phyloP scores from a whole-genome alignment of 2,113 vertebrate genomes.

The Tetrax tetrax region DNA sequence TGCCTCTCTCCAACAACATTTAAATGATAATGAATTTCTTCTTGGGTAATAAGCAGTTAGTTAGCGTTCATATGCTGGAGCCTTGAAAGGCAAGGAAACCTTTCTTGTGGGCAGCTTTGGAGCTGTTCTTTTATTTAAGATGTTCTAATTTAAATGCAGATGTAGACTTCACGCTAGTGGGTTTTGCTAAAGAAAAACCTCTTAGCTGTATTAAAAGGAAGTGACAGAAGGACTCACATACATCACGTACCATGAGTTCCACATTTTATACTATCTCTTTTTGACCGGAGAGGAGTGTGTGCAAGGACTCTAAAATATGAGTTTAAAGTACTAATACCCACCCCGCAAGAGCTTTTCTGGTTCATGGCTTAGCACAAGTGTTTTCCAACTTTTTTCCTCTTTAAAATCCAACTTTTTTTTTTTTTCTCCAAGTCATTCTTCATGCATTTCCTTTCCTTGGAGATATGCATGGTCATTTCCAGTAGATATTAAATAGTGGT shows the following conservation, averaged over 20 bases:
- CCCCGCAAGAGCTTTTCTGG: background rate
- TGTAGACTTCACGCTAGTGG: conserved; percentile 64
- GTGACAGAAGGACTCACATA: conserved; percentile 10
- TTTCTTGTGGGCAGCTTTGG: conserved; percentile 60
- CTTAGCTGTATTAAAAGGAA: conserved; percentile 38
- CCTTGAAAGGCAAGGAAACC: conserved; percentile 61
- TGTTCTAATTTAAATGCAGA: conserved; percentile 78
- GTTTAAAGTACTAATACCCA: background rate
- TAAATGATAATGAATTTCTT: conserved; percentile 38
- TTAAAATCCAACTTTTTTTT: background rate
- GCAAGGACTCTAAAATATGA: background rate
- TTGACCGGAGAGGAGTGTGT: background rate
- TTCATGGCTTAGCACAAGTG: background rate
- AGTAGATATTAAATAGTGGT: background rate
- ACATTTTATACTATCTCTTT: background rate
- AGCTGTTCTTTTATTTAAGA: conserved; percentile 71
- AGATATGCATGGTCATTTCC: background rate
- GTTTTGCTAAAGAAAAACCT: conserved; percentile 21
- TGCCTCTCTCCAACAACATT: conserved; percentile 43
- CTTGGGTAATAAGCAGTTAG: conserved; percentile 52
- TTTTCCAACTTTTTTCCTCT: background rate
- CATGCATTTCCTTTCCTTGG: conserved; percentile 32
- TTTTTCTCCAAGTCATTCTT: background rate
- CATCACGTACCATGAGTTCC: background rate
- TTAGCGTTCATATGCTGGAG: conserved; percentile 46